Conservation (phyloP, 1,140 invertebrate species). For the Sycophaga agraensis region DNA sequence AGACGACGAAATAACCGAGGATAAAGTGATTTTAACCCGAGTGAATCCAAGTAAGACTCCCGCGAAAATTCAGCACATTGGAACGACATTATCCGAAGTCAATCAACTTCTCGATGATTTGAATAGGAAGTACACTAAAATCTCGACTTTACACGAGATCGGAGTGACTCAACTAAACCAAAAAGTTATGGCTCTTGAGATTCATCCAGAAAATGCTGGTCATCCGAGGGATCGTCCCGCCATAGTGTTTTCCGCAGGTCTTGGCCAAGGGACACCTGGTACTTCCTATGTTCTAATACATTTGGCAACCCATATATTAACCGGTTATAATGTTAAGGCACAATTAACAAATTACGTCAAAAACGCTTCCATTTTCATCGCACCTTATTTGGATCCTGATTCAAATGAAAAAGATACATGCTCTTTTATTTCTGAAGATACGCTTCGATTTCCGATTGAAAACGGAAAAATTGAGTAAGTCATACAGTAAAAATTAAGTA, state of each 20-base stretch:
- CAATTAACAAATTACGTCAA: conserved; percentile 39
- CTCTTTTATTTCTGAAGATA: conserved; percentile 29
- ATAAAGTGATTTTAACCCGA: conserved; percentile 37
- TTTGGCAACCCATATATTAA: conserved; percentile 43
- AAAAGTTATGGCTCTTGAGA: conserved; percentile 44
- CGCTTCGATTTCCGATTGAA: conserved; percentile 37
- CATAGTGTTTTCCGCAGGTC: conserved; percentile 46
- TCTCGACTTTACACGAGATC: conserved; percentile 44
- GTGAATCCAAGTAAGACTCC: background rate
- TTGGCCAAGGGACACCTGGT: conserved; percentile 40
- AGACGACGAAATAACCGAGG: conserved; percentile 42
- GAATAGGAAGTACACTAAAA: conserved; percentile 41
- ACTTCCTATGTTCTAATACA: conserved; percentile 46
- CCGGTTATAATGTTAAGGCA: conserved; percentile 37
- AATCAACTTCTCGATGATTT: conserved; percentile 42
- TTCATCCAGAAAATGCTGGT: conserved; percentile 35
- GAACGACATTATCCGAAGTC: background rate
- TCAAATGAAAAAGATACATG: conserved; percentile 37
- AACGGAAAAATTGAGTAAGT: conserved; percentile 15
- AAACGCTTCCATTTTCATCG: conserved; percentile 45
- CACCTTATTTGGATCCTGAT: conserved; percentile 44
- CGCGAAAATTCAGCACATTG: background rate
- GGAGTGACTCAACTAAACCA: conserved; percentile 34
- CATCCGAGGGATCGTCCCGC: conserved; percentile 37
- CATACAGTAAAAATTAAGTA: too few species aligned